Evolutionary conservation across 2,888 invertebrate species (phyloP), one percentile per base, ranked within the genome.

Genomic region (Papilio demoleus): DNA sequence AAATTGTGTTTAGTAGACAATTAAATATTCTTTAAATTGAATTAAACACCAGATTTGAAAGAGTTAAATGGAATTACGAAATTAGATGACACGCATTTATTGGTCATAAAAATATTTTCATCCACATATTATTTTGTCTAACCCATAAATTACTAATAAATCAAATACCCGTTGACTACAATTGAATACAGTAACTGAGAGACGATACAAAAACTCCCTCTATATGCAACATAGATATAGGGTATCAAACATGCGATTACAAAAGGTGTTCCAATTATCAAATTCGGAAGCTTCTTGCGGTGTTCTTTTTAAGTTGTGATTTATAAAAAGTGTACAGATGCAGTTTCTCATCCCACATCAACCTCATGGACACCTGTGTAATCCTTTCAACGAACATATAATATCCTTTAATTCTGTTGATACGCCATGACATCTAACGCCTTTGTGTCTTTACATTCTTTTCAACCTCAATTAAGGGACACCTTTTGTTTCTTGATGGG

Each of bases 361-460:
- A 72, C 71, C 76, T 71, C 34, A 58, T 58, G 85, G 84, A 87
- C 92, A 92, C 92, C 92, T 92, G 92, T 92, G 90, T 91, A 91
- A 92, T 87, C 92, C 90, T 89, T 91, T 90, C 90, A 90, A 81
- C 85, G 79, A 72, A 64, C 76, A 79, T 77, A 92, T 92, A 92
- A 92, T 92, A 87, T 89, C 83, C 87, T 87, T 90, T 92, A 92
- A 92, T 92, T 88, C 88, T 79, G 83, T 87, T 92, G 92, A 92
- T 92, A 90, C 82, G 84, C 87, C 91, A 85, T 91, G 92, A 91
- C 92, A 90, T 87, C 87, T 88, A 85, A 82, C 86, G 87, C 89
- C 79, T 87, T 92, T 92, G 90, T 92, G 77, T 75, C 75, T 78
- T 79, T 74, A 77, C 75, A 78, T 76, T 82, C 84, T 82, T 87